Percentiles rank a stretch among this genome's conserved stretches.
Conservation (phyloP, 2,113 vertebrate genomes). For the Eudorcas thomsonii region DNA sequence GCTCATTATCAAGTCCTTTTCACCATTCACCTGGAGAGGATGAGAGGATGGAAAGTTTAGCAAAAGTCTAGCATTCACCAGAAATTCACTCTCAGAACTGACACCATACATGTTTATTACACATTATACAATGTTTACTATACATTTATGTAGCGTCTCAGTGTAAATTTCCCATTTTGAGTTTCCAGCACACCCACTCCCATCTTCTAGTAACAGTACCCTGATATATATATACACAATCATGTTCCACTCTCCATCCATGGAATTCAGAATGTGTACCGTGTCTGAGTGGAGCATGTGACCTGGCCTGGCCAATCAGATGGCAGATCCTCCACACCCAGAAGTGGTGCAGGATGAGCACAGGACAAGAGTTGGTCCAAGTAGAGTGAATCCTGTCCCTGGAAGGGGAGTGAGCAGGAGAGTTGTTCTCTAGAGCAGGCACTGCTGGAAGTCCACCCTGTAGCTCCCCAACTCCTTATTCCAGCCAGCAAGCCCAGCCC, state of each 20-base stretch:
- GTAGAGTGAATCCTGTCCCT: not conserved
- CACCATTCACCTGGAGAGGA: not conserved
- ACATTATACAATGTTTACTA: not conserved
- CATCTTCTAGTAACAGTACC: not conserved
- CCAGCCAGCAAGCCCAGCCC: not conserved
- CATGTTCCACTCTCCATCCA: not conserved
- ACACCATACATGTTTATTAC: not conserved
- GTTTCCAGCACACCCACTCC: not conserved
- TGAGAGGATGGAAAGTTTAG: not conserved
- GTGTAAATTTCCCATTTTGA: not conserved
- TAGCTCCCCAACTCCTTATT: no score
- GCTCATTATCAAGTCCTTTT: not conserved
- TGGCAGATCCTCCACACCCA: rapidly evolving
- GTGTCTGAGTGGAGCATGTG: not conserved
- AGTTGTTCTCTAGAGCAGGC: no score
- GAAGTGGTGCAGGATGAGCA: not conserved
- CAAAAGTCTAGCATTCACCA: not conserved
- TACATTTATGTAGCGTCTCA: rapidly evolving
- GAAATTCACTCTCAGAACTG: not conserved
- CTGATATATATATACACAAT: not conserved
- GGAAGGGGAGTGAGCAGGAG: not conserved
- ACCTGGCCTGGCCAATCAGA: not conserved
- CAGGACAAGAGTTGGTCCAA: rapidly evolving
- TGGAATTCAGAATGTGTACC: rapidly evolving
- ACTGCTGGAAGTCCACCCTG: not conserved